Percentiles rank a stretch among this genome's conserved stretches.
Evolutionary conservation across 2,113 vertebrate species (phyloP).

Genomic region (Opisthocomus hoazin): DNA sequence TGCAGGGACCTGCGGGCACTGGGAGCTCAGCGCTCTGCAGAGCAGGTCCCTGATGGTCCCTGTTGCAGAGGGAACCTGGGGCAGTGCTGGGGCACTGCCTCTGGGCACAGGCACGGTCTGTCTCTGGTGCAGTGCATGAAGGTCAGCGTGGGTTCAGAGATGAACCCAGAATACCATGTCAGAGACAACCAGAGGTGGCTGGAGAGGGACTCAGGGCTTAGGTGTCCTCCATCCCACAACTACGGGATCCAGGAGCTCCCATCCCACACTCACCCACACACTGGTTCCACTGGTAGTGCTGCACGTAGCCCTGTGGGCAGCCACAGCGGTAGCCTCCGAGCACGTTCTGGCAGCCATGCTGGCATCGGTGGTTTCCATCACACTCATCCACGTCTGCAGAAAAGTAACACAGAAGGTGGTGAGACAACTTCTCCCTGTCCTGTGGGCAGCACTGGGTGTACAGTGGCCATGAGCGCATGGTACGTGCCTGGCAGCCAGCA

Average conservation of each 20-base stretch:
- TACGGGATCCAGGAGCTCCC: fast-evolving
- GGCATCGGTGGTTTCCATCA: conserved; percentile 85
- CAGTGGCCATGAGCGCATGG: background rate
- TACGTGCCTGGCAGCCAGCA: background rate
- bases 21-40: background rate
- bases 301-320: conserved; percentile 92
- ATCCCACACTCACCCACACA: conserved; percentile 83
- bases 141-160: background rate
- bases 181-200: background rate
- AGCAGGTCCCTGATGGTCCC: background rate
- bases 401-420: background rate
- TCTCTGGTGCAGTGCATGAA: background rate
- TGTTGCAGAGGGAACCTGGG: background rate
- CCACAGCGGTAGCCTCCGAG: conserved; percentile 87
- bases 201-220: background rate
- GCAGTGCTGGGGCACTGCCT: too few species aligned
- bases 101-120: fast-evolving
- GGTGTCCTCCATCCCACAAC: background rate
- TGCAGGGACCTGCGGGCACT: background rate
- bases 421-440: background rate
- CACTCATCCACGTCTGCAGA: conserved; percentile 89
- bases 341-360: conserved; percentile 93
- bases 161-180: background rate
- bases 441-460: background rate
- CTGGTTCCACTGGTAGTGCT: conserved; percentile 97